phyloP scores from a whole-genome alignment of 2,888 invertebrate genomes.

The Drosophila flavopinicola region DNA sequence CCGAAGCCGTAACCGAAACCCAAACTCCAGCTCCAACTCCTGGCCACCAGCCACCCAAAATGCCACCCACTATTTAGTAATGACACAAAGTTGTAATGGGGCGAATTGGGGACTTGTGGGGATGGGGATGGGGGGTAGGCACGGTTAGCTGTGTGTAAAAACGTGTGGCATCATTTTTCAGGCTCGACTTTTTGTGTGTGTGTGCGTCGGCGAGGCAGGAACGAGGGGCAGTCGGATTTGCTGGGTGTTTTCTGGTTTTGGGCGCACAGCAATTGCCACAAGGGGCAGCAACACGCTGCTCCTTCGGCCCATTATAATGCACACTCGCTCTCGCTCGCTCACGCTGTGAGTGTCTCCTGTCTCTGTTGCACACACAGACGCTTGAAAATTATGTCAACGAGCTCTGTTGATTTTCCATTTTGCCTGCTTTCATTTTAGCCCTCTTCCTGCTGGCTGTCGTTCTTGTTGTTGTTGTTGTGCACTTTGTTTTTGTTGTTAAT shows the following conservation, averaged over 20 bases:
- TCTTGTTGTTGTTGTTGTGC: slow-evolving; percentile 40
- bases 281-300: slow-evolving; percentile 26
- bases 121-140: background rate
- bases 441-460: slow-evolving; percentile 42
- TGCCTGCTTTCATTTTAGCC: slow-evolving; percentile 68
- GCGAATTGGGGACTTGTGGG: background rate
- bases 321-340: slow-evolving; percentile 4
- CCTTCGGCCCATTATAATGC: slow-evolving; percentile 35
- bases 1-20: slow-evolving; percentile 50
- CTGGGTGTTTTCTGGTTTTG: slow-evolving; percentile 69
- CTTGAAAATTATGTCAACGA: slow-evolving; percentile 83
- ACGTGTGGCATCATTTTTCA: slow-evolving; percentile 67
- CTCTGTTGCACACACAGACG: slow-evolving; percentile 49
- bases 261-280: slow-evolving; percentile 62
- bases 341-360: slow-evolving; percentile 1
- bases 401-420: slow-evolving; percentile 79
- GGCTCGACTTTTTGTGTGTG: slow-evolving; percentile 39
- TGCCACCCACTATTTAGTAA: slow-evolving; percentile 74
- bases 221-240: slow-evolving; percentile 13
- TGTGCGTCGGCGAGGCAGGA: background rate
- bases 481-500: slow-evolving; percentile 64
- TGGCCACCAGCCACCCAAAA: slow-evolving; percentile 6
- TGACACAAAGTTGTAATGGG: slow-evolving; percentile 65
- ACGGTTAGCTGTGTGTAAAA: slow-evolving; percentile 34
- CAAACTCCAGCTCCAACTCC: slow-evolving; percentile 11